Evolutionary conservation across 2,797 vertebrate species (phyloP).

Genomic region (Nothura maculosa): DNA sequence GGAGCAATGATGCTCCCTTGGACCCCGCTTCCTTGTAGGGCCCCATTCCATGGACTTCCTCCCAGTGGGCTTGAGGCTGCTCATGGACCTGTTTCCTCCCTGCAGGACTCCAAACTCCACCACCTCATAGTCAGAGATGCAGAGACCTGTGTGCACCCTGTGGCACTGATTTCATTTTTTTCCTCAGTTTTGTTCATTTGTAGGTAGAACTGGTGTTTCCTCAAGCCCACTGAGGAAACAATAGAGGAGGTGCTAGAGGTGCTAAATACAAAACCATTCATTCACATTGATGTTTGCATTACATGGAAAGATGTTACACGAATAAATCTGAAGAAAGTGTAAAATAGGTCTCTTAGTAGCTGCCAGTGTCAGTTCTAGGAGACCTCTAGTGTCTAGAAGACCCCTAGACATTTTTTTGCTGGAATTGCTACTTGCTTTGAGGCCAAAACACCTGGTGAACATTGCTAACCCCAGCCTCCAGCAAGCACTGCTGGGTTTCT

Average conservation of each 20-base stretch:
- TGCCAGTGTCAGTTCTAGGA: background rate
- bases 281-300: background rate
- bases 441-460: background rate
- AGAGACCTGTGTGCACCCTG: background rate
- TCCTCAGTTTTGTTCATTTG: background rate
- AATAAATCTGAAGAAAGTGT: background rate
- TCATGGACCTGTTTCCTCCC: too few relatives aligned
- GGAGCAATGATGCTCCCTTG: too few relatives aligned
- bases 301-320: background rate
- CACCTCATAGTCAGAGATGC: too few relatives aligned
- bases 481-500: background rate
- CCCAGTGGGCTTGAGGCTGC: too few relatives aligned
- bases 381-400: background rate
- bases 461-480: background rate
- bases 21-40: too few relatives aligned
- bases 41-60: too few relatives aligned
- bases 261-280: background rate
- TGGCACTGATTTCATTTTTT: background rate
- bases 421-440: background rate
- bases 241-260: background rate
- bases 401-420: background rate
- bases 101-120: too few relatives aligned
- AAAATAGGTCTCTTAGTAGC: background rate
- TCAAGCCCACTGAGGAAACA: background rate
- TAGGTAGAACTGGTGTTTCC: background rate